These are phyloP conservation scores for Neotoma lepida DNA, from an alignment of 2,113 vertebrate genomes.

Conservation along the genomic window DNA sequence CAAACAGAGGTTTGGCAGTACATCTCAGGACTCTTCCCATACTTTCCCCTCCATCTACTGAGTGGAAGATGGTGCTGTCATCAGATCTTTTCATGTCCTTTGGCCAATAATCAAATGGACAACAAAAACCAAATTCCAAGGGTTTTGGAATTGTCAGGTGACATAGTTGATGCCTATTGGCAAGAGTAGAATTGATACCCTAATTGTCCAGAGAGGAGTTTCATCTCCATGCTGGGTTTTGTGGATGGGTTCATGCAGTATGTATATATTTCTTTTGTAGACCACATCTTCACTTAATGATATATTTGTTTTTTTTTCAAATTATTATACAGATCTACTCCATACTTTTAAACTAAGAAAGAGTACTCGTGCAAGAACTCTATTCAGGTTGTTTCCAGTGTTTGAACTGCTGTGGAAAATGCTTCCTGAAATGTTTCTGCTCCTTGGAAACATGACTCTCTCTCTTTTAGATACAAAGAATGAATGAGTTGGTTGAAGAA, in stretches of 20 bases:
- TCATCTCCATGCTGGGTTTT: not conserved
- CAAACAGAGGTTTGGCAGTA: not conserved
- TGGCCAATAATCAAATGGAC: not conserved
- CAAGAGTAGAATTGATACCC: not conserved
- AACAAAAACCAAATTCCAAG: not conserved
- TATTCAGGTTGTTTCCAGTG: not conserved
- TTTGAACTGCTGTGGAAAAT: slow-evolving; percentile 21
- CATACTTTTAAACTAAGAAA: not conserved
- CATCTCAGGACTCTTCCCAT: not conserved
- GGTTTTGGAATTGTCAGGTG: not conserved
- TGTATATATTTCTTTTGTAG: not conserved
- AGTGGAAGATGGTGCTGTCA: not conserved
- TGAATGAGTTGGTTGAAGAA: slow-evolving; percentile 1
- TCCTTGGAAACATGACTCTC: slow-evolving; percentile 28
- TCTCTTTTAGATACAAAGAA: slow-evolving; percentile 33
- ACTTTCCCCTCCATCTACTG: not conserved
- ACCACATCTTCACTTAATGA: not conserved
- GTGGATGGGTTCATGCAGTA: not conserved
- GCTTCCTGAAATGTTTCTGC: not conserved
- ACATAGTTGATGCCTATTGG: not conserved
- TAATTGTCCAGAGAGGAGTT: not conserved
- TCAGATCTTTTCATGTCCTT: not conserved
- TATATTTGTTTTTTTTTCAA: not conserved
- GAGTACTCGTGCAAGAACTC: not conserved
- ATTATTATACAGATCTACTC: not conserved